Conservation (phyloP, 2,888 invertebrate species). For the Thereva nobilitata region DNA sequence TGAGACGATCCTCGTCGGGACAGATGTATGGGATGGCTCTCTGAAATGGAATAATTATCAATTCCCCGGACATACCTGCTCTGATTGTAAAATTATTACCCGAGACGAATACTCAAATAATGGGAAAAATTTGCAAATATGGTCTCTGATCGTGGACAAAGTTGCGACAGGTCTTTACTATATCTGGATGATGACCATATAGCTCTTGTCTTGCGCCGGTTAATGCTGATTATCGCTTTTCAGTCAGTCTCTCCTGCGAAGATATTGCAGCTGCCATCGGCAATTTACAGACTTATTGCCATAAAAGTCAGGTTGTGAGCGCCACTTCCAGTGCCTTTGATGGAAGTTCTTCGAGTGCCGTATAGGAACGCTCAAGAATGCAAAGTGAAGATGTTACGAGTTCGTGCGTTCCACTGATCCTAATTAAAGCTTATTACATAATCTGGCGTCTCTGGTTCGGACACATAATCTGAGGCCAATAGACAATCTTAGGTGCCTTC, state of each 20-base stretch:
- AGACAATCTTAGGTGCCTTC: background rate
- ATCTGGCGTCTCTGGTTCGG: background rate
- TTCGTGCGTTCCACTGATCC: background rate
- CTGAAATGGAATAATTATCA: background rate
- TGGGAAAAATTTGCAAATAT: conserved; percentile 40
- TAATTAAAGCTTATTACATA: conserved; percentile 1
- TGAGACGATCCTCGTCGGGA: background rate
- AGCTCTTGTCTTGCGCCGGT: background rate
- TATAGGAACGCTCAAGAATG: conserved; percentile 31
- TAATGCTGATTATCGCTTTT: background rate
- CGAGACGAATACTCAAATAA: conserved; percentile 38
- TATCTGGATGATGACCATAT: conserved; percentile 6
- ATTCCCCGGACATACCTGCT: conserved; percentile 7
- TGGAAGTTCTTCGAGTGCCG: conserved; percentile 30
- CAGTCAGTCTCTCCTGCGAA: background rate
- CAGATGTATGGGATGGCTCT: background rate
- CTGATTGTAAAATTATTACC: conserved; percentile 12
- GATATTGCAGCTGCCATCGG: background rate
- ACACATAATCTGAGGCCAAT: conserved; percentile 3
- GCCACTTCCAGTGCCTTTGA: conserved; percentile 36
- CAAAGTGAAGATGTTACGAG: background rate
- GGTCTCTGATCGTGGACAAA: background rate
- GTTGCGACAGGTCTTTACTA: conserved; percentile 4
- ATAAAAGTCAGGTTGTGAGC: conserved; percentile 37
- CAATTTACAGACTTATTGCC: conserved; percentile 23